Percentiles rank a stretch among this genome's conserved stretches.
Conservation (phyloP, 1,140 invertebrate genomes). For the Saccostrea cuccullata region DNA sequence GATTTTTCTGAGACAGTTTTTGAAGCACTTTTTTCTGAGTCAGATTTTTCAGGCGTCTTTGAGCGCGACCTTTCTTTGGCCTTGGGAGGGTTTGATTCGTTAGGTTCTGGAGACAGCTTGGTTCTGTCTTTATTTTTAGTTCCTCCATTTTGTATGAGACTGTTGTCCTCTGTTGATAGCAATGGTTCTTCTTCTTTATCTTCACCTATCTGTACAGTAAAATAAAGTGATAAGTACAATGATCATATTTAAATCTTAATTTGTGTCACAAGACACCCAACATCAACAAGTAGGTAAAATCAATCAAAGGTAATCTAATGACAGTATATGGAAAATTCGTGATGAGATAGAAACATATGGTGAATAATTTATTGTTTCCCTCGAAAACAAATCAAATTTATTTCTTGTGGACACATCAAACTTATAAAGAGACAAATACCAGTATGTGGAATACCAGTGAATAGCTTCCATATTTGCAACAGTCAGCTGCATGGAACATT, state of each 20-base stretch:
- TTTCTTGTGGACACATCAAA: no score
- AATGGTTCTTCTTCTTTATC: constrained; percentile 39
- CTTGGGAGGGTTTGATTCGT: neutral
- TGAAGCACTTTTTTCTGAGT: constrained; percentile 37
- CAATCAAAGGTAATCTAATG: neutral
- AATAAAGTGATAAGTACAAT: neutral
- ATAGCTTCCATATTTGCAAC: no score
- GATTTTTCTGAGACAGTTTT: constrained; percentile 27
- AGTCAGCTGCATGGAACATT: no score
- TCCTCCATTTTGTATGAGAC: neutral
- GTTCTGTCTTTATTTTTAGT: neutral
- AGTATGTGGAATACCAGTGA: no score
- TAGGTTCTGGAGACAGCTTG: neutral
- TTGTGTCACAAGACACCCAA: no score
- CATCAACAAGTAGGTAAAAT: neutral
- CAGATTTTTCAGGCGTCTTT: constrained; percentile 21
- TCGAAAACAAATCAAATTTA: no score
- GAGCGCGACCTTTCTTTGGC: constrained; percentile 19
- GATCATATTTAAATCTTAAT: neutral
- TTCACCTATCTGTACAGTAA: constrained; percentile 31
- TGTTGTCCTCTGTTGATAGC: constrained; percentile 1
- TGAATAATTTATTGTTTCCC: no score
- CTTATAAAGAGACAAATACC: no score
- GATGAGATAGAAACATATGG: no score
- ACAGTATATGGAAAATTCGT: neutral